Evolutionary conservation across 1,140 invertebrate genomes (phyloP), one percentile per base, ranked within the genome.

Genomic region (Zaprionus africanus): DNA sequence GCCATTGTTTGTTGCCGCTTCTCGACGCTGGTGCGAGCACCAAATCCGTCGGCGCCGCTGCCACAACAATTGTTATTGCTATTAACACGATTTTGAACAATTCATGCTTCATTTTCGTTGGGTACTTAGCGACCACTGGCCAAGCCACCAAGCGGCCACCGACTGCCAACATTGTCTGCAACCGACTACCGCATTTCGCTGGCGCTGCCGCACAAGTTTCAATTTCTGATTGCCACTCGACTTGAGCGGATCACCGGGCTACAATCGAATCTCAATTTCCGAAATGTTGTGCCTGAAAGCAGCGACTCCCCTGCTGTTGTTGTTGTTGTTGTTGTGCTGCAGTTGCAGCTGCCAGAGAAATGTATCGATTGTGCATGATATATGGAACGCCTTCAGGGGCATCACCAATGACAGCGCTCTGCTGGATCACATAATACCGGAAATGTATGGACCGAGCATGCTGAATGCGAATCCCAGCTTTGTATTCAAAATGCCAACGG

Each of bases 361-460:
- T 71, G 70, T 69, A 41, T 80, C 72, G 57, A 67, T 81, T 24
- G 82, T 77, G 26, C 81, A 88, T 36, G 91, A 92, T 59, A 91
- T 92, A 63, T 76, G 75, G 63, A 82, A 76, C 34, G 91, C 91
- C 63, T 92, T 92, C 75, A 78, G 78, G 38, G 80, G 72, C 24
- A 68, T 92, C 22, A 91, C 81, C 68, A 92, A 92, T 63, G 88
- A 92, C 57, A 86, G 77, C 17, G 65, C 83, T 2, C 53, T 90
- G 26, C 43, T 92, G 28, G 67, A 84, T 36, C 76, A 83, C 38
- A 72, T 91, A 26, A 90, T 92, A 78, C 79, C 77, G 65, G 73
- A 91, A 87, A 91, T 92, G 84, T 92, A 92, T 64, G 81, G 79
- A 19, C 24, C 77, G 9, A 82, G 60, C 36, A 78, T 88, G 76